These are phyloP conservation scores for Chloroceryle aenea DNA, from an alignment of 2,113 vertebrate genomes.

Conservation along the genomic window DNA sequence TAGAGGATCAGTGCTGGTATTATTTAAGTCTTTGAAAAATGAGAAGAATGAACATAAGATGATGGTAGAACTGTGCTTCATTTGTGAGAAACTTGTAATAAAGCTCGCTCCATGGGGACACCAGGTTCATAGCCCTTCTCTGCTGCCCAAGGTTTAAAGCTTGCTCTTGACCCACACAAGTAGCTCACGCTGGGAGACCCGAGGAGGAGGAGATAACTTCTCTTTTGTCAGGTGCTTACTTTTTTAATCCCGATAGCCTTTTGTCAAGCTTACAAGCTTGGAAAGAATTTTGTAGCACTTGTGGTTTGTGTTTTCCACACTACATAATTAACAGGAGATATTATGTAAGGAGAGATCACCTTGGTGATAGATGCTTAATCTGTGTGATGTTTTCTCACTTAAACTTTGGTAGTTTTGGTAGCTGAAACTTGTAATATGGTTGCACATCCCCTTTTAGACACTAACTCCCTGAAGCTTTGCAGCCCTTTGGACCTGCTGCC, in stretches of 20 bases:
- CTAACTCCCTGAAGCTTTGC: neutral
- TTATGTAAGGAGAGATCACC: neutral
- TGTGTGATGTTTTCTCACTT: neutral
- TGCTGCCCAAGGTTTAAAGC: neutral
- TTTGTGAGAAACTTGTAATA: neutral
- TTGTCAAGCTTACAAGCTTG: neutral
- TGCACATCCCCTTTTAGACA: neutral
- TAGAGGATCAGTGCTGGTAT: neutral
- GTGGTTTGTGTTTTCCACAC: neutral
- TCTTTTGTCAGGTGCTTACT: neutral
- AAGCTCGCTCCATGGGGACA: neutral
- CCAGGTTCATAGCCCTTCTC: neutral
- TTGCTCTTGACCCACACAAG: neutral
- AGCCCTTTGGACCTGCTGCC: neutral
- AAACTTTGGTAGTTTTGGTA: neutral
- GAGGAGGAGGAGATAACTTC: neutral
- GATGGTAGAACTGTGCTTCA: neutral
- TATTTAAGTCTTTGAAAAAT: constrained; percentile 13
- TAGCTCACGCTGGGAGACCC: neutral
- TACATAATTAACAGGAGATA: neutral
- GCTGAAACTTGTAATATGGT: neutral
- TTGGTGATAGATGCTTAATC: neutral
- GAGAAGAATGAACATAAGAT: neutral
- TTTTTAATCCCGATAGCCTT: neutral
- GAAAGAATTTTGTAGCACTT: neutral